phyloP scores from a whole-genome alignment of 2,113 vertebrate species.

The Solenodon paradoxus region DNA sequence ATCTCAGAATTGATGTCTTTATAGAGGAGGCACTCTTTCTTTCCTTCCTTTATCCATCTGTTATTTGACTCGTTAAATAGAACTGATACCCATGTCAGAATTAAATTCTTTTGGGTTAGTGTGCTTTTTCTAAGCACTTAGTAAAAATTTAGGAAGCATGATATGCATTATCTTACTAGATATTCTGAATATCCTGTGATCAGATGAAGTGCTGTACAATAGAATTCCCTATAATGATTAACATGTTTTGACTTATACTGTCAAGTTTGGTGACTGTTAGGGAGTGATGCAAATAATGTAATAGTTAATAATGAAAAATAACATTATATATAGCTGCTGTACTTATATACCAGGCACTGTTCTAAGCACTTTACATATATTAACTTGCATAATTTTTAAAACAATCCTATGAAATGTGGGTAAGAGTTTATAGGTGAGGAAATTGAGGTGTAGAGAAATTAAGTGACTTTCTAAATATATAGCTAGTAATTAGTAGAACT shows the following conservation, averaged over 20 bases:
- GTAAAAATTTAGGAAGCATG: slow-evolving; percentile 6
- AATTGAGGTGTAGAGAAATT: not conserved
- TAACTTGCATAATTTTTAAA: not conserved
- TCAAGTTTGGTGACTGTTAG: not conserved
- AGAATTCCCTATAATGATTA: not conserved
- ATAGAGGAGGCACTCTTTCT: not conserved
- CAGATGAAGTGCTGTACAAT: not conserved
- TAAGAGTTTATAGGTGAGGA: not conserved
- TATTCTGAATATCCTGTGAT: not conserved
- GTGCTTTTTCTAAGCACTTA: not conserved
- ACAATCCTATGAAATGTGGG: not conserved
- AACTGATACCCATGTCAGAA: not conserved
- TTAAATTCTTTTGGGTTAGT: not conserved
- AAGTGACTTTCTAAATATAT: slow-evolving; percentile 16
- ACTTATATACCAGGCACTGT: not conserved
- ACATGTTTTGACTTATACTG: slow-evolving; percentile 9
- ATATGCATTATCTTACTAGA: not conserved
- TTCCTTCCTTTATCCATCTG: not conserved
- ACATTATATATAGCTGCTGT: not conserved
- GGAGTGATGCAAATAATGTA: not conserved
- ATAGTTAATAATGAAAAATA: not conserved
- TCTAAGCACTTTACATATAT: not conserved
- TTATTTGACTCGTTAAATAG: slow-evolving; percentile 40
- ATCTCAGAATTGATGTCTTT: not conserved
- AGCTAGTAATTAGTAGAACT: not conserved